A percentile compares a stretch with the other conserved stretches of the same genome.
These are phyloP conservation scores for Anthopleura xanthogrammica DNA, from an alignment of 92 coral and sea anemone species.

Conservation along the genomic window DNA sequence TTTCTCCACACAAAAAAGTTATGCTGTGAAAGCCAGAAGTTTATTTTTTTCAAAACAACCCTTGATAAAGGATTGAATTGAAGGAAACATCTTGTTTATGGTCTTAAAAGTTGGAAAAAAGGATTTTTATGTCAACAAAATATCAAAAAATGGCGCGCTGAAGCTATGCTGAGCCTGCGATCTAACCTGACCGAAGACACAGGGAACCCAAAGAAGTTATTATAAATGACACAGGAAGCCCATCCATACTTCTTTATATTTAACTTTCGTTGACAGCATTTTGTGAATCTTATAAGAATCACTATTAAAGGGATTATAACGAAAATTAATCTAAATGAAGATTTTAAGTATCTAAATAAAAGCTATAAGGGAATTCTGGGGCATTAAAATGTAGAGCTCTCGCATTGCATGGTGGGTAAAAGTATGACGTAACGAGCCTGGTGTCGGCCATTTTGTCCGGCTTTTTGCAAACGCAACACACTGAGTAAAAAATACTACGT, in stretches of 20 bases:
- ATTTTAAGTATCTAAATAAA: no score
- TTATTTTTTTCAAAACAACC: neutral
- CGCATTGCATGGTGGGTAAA: conserved; percentile 58
- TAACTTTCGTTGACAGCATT: neutral
- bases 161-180: conserved; percentile 22
- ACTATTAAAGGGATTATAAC: neutral
- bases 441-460: conserved; percentile 67
- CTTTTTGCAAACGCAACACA: conserved; percentile 60
- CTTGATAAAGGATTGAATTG: neutral
- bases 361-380: no score
- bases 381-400: neutral
- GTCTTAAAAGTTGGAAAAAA: neutral
- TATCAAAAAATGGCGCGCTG: conserved; percentile 74
- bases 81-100: conserved; percentile 4
- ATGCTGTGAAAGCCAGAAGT: neutral
- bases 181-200: neutral
- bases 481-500: neutral
- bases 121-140: neutral
- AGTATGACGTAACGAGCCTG: conserved; percentile 56
- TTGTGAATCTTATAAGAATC: neutral
- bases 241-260: neutral
- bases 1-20: neutral
- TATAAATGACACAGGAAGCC: conserved; percentile 18
- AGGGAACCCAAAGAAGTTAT: neutral
- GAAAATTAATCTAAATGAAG: neutral